Percentiles rank a stretch among this genome's conserved stretches.
Evolutionary conservation across 2,113 vertebrate species (phyloP).

Genomic region (Monopterus albus): DNA sequence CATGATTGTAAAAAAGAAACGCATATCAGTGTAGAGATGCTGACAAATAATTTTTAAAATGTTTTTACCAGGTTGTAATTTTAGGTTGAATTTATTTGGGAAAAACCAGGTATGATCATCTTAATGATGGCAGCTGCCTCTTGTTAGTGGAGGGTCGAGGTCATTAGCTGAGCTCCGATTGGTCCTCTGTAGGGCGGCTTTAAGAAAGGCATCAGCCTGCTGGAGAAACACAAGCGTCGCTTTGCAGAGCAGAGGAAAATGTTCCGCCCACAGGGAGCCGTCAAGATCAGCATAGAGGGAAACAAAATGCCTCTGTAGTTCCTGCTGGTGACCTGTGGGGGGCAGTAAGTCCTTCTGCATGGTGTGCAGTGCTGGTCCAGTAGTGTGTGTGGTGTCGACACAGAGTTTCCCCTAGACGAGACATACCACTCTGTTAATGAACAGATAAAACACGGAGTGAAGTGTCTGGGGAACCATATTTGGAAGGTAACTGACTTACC

Average conservation of each 20-base stretch:
- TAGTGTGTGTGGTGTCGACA: background rate
- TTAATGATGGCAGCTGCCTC: background rate
- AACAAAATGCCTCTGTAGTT: conserved; percentile 94
- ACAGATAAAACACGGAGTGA: background rate
- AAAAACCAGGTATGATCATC: too few species aligned
- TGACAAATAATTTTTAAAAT: too few species aligned
- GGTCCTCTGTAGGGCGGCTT: conserved; percentile 84
- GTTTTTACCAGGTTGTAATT: too few species aligned
- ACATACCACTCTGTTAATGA: too few species aligned
- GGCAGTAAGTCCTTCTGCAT: conserved; percentile 81
- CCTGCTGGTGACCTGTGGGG: conserved; percentile 46
- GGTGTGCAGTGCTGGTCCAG: conserved; percentile 45
- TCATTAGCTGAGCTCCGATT: conserved; percentile 67
- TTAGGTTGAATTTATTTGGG: too few species aligned
- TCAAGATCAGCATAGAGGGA: conserved; percentile 98
- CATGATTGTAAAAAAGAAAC: too few species aligned
- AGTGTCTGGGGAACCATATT: background rate
- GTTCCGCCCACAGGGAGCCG: conserved; percentile 86
- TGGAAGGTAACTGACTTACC: too few species aligned
- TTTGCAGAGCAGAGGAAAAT: conserved; percentile 91
- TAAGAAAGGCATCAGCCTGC: conserved; percentile 89
- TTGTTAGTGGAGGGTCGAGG: background rate
- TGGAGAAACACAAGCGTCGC: conserved; percentile 98
- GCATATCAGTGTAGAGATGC: too few species aligned
- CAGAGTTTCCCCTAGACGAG: too few species aligned